Conservation (phyloP, 1,140 invertebrate species). For the Caenorhabditis latens region DNA sequence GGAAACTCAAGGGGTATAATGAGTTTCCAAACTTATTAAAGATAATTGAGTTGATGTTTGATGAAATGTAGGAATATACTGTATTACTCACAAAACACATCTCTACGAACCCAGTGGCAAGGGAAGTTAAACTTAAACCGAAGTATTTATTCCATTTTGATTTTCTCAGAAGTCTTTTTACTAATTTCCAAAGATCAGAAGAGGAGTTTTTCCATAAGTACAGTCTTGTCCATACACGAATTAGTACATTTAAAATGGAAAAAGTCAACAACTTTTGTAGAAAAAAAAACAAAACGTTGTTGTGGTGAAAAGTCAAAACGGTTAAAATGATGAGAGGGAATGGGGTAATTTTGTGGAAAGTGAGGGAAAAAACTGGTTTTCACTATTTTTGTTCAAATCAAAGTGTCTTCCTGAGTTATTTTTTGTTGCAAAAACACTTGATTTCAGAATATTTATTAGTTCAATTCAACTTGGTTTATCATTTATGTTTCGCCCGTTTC, state of each 20-base stretch:
- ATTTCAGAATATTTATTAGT: slow-evolving; percentile 27
- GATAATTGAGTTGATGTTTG: too few species aligned
- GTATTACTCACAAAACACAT: too few species aligned
- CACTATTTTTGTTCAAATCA: slow-evolving; percentile 6
- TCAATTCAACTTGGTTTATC: neutral
- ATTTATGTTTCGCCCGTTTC: neutral
- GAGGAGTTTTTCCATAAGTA: neutral
- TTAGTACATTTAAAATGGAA: neutral
- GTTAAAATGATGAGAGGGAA: slow-evolving; percentile 17
- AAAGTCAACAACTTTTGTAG: neutral
- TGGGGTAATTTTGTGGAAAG: slow-evolving; percentile 47
- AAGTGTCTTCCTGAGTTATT: neutral
- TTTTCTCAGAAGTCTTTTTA: too few species aligned
- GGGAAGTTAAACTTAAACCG: too few species aligned
- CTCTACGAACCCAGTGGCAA: too few species aligned
- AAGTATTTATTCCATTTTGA: too few species aligned
- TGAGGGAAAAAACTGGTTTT: slow-evolving; percentile 39
- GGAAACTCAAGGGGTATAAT: too few species aligned
- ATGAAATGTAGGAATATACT: too few species aligned
- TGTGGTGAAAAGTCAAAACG: slow-evolving; percentile 39
- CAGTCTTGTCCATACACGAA: neutral
- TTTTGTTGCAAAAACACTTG: neutral
- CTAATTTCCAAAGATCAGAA: neutral
- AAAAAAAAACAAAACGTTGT: slow-evolving; percentile 39
- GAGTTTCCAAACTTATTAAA: too few species aligned